Evolutionary conservation across 2,113 vertebrate genomes (phyloP), one percentile per base, ranked within the genome.

Genomic region (Oreochromis tanganicae): DNA sequence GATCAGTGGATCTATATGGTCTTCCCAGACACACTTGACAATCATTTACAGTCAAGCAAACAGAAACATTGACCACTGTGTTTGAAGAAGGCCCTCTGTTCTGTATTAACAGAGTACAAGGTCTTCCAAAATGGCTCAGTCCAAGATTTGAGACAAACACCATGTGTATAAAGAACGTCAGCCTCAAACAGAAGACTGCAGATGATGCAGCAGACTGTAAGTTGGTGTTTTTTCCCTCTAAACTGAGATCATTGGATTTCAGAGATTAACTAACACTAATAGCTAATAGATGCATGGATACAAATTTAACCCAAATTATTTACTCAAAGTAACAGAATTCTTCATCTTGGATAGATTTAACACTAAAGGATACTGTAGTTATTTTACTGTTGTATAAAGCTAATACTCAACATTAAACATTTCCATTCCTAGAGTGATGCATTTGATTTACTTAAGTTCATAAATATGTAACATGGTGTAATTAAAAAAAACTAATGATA

Each of bases 281-380:
- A 54, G 5, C 50, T 54, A 54, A n/a, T 54, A 54, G 50, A n/a
- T 54, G 50, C 50, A 54, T 54, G 24, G 24, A 24, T 24, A 24
- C 24, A 24, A 24, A 24, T 24, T 24, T 24, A 24, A 24, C 24
- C 24, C 24, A 24, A 24, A 24, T 24, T 54, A 54, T 54, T 54
- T 54, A 54, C 1, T 54, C 50, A 54, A 54, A 54, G 50, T 0
- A 54, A 54, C 50, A 0, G 19, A 54, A 54, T 54, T 54, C 50
- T 10, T 54, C 50, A 54, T 54, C 19, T 54, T 54, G 19, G 9
- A 54, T 54, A 54, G 50, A 54, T 54, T 54, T 54, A 54, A 54
- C 50, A 54, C 19, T 54, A n/a, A 54, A 54, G 50, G 5, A 54
- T 54, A 54, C 50, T n/a, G 19, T 54, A 54, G 50, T 54, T 54